Evolutionary conservation across 2,797 vertebrate genomes (phyloP).

Genomic region (Acanthurus leucopareius): DNA sequence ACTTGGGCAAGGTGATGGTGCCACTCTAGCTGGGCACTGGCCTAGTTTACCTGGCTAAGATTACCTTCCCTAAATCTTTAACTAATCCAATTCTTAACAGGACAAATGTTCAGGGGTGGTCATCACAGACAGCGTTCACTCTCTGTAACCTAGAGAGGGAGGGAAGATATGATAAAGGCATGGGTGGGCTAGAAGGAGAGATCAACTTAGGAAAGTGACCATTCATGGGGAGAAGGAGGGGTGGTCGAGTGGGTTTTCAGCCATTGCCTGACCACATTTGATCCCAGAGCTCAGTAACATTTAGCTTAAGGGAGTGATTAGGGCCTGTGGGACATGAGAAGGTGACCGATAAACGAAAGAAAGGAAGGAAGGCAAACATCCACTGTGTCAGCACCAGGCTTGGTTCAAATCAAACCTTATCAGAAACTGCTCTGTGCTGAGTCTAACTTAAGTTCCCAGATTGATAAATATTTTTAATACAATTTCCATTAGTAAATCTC

Average conservation of each 20-base stretch:
- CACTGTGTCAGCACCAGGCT: no score
- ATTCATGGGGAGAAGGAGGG: neutral
- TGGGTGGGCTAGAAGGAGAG: neutral
- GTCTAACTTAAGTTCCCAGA: neutral
- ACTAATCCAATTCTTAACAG: slow-evolving; percentile 39
- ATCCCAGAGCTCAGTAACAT: slow-evolving; percentile 43
- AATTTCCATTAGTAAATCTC: neutral
- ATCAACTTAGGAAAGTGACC: neutral
- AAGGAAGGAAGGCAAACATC: slow-evolving; percentile 19
- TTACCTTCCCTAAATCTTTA: slow-evolving; percentile 34
- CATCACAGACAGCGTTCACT: neutral
- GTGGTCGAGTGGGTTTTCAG: slow-evolving; percentile 17
- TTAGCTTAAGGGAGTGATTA: slow-evolving; percentile 60
- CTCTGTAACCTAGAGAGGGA: no score
- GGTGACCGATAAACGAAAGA: slow-evolving; percentile 17
- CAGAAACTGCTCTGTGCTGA: no score
- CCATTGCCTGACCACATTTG: slow-evolving; percentile 34
- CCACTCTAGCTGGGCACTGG: slow-evolving; percentile 29
- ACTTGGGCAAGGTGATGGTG: slow-evolving; percentile 39
- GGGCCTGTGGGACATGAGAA: slow-evolving; percentile 25
- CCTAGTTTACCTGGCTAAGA: slow-evolving; percentile 19
- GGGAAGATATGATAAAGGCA: neutral
- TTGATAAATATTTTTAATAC: neutral
- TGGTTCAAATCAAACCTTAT: no score
- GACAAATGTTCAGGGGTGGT: neutral